phyloP scores from a whole-genome alignment of 1,140 invertebrate genomes.

The Lanistes nyassanus region DNA sequence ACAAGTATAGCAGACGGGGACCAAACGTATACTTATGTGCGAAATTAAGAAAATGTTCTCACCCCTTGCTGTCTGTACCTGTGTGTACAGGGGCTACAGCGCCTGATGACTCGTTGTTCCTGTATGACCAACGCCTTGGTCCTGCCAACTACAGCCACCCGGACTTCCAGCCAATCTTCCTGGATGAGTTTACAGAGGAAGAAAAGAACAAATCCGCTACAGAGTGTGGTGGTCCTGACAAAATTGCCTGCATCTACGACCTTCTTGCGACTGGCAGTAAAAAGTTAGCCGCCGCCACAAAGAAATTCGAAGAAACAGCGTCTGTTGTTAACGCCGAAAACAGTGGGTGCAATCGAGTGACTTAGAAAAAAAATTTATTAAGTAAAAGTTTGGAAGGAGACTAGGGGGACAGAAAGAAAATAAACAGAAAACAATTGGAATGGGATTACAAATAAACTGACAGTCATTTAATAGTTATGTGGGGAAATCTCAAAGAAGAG shows the following conservation, averaged over 20 bases:
- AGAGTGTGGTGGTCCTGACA: slow-evolving; percentile 3
- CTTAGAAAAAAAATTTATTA: not conserved
- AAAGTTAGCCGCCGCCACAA: not conserved
- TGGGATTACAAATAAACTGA: not conserved
- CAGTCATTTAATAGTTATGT: not conserved
- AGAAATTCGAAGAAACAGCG: not conserved
- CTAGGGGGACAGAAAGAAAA: not conserved
- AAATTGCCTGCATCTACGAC: slow-evolving; percentile 19
- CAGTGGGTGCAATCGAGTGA: not conserved
- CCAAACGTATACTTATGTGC: not conserved
- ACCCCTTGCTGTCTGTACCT: not conserved
- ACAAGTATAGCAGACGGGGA: too few species aligned
- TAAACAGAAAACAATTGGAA: not conserved
- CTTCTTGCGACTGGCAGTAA: slow-evolving; percentile 10
- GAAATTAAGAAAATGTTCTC: not conserved
- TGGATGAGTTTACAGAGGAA: not conserved
- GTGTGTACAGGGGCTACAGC: not conserved
- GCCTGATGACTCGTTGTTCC: not conserved
- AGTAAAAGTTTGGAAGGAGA: too few species aligned
- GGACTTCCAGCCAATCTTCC: slow-evolving; percentile 13
- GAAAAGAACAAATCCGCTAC: not conserved
- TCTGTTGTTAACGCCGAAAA: not conserved
- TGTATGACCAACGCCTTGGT: not conserved
- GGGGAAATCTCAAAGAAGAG: not conserved
- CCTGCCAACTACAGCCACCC: slow-evolving; percentile 10